Evolutionary conservation across 2,888 invertebrate species (phyloP).

Genomic region (Standfussiana lucernea): DNA sequence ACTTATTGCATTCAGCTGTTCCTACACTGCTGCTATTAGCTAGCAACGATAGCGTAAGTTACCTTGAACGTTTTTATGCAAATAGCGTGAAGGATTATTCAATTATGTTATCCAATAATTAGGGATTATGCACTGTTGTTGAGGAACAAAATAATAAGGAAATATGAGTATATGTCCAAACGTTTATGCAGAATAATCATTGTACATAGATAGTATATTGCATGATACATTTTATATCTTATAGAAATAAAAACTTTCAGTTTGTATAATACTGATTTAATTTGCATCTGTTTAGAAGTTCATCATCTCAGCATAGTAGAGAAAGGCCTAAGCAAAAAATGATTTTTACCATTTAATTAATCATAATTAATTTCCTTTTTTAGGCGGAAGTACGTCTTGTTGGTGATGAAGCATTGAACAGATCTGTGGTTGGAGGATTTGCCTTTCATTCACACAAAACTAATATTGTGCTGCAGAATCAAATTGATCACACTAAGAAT

Average conservation of each 20-base stretch:
- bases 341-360: no score
- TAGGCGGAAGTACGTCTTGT: conserved; percentile 88
- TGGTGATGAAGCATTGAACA: conserved; percentile 88
- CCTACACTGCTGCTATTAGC: conserved; percentile 86
- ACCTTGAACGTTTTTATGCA: conserved; percentile 54
- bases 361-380: conserved; percentile 58
- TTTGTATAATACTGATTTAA: not conserved
- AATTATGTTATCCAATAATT: conserved; percentile 42
- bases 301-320: not conserved
- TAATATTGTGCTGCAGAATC: conserved; percentile 86
- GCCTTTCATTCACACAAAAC: conserved; percentile 88
- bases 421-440: conserved; percentile 87
- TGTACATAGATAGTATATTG: not conserved
- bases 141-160: not conserved
- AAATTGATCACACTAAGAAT: conserved; percentile 85
- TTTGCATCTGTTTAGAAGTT: not conserved
- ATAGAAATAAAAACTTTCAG: not conserved
- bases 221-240: not conserved
- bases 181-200: conserved; percentile 17
- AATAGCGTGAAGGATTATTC: conserved; percentile 48
- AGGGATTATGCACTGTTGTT: conserved; percentile 7
- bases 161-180: not conserved
- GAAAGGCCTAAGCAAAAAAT: accelerated
- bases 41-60: conserved; percentile 88
- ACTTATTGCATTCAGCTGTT: conserved; percentile 83